phyloP scores from a whole-genome alignment of 1,140 invertebrate genomes.

The Octopus sinensis region DNA sequence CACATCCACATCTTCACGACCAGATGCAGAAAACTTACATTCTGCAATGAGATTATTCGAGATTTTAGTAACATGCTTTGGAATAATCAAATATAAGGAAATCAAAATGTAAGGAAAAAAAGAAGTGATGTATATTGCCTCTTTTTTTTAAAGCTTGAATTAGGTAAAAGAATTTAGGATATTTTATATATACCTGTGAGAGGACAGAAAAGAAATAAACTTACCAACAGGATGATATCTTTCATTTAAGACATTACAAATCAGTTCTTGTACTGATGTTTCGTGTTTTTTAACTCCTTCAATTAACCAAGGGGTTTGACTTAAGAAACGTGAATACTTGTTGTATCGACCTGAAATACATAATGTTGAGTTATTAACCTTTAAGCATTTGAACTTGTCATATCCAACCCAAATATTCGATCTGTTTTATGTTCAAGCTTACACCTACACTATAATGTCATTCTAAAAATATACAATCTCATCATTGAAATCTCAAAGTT shows the following conservation, averaged over 20 bases:
- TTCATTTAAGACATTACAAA: slow-evolving; percentile 65
- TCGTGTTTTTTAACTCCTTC: slow-evolving; percentile 77
- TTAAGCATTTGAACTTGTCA: too few relatives aligned
- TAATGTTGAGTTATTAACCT: too few relatives aligned
- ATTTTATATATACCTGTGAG: neutral
- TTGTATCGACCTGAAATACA: slow-evolving; percentile 71
- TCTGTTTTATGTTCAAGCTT: too few relatives aligned
- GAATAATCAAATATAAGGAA: too few relatives aligned
- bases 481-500: too few relatives aligned
- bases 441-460: too few relatives aligned
- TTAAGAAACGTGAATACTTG: slow-evolving; percentile 80
- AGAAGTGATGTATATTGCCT: too few relatives aligned
- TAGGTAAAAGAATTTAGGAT: neutral
- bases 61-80: too few relatives aligned
- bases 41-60: slow-evolving; percentile 38
- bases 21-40: slow-evolving; percentile 80
- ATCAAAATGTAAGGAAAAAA: too few relatives aligned
- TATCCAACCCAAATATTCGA: too few relatives aligned
- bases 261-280: slow-evolving; percentile 86
- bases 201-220: slow-evolving; percentile 34
- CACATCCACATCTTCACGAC: slow-evolving; percentile 92
- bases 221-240: slow-evolving; percentile 60
- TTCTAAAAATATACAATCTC: too few relatives aligned
- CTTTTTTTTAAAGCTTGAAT: too few relatives aligned
- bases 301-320: slow-evolving; percentile 92